These are phyloP conservation scores for Pelosia muscerda DNA, from an alignment of 2,888 invertebrate genomes.

Conservation along the genomic window DNA sequence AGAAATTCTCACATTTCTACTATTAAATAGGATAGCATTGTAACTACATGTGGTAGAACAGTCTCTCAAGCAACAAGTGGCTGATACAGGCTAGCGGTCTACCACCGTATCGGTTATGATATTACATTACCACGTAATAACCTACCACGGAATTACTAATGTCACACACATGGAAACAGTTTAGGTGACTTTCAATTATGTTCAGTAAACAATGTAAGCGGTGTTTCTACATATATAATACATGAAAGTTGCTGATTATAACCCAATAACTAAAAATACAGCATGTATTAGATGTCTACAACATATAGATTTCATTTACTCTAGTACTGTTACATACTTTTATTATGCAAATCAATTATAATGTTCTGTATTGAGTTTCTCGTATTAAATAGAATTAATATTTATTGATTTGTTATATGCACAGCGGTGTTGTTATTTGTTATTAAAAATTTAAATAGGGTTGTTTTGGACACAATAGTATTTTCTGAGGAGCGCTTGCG, in stretches of 20 bases:
- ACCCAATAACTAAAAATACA: not conserved
- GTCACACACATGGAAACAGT: not conserved
- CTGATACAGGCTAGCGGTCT: conserved; percentile 53
- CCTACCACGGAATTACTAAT: too few species aligned
- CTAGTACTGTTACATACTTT: not conserved
- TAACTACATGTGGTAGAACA: conserved; percentile 46
- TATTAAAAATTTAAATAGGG: conserved; percentile 21
- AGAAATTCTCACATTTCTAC: too few species aligned
- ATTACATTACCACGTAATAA: too few species aligned
- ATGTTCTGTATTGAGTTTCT: not conserved
- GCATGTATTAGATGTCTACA: too few species aligned
- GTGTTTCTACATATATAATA: too few species aligned
- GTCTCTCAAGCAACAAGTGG: conserved; percentile 60
- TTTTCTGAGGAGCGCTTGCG: conserved; percentile 53
- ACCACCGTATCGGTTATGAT: conserved; percentile 44
- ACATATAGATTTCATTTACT: not conserved
- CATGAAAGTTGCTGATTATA: not conserved
- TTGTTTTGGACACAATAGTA: conserved; percentile 34
- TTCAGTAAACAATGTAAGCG: not conserved
- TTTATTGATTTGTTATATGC: not conserved
- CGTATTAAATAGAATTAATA: not conserved
- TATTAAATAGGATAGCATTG: conserved; percentile 13
- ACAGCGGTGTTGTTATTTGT: not conserved
- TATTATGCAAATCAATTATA: not conserved
- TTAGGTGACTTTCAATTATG: not conserved